Conservation (phyloP, 2,797 vertebrate genomes). For the Galagoides demidoff region DNA sequence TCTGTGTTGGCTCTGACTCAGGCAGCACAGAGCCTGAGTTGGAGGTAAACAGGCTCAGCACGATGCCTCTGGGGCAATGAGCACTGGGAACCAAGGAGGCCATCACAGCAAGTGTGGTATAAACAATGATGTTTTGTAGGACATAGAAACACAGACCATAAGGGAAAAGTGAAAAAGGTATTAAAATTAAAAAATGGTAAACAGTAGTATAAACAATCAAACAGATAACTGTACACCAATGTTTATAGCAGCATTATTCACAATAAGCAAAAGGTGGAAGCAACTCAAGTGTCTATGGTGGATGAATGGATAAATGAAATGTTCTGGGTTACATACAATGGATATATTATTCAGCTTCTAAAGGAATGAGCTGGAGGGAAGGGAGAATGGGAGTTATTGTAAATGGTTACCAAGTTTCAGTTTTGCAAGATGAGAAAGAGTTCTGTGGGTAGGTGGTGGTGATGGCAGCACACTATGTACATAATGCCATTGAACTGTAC, state of each 20-base stretch:
- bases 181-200: not conserved
- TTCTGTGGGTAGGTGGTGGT: not conserved
- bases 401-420: not conserved
- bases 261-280: not conserved
- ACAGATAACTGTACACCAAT: not conserved
- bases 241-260: not conserved
- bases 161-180: not conserved
- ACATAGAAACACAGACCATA: not conserved
- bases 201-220: not conserved
- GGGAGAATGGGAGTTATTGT: not conserved
- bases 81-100: not conserved
- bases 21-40: not conserved
- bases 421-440: not conserved
- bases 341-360: not conserved
- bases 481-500: not conserved
- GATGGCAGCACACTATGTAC: not conserved
- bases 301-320: not conserved
- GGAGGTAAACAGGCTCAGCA: not conserved
- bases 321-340: fast-evolving
- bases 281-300: not conserved
- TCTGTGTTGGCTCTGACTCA: not conserved
- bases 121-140: not conserved
- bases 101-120: fast-evolving
- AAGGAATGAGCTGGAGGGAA: not conserved
- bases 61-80: not conserved